phyloP scores from a whole-genome alignment of 2,888 invertebrate genomes.

The Allygus modestus region DNA sequence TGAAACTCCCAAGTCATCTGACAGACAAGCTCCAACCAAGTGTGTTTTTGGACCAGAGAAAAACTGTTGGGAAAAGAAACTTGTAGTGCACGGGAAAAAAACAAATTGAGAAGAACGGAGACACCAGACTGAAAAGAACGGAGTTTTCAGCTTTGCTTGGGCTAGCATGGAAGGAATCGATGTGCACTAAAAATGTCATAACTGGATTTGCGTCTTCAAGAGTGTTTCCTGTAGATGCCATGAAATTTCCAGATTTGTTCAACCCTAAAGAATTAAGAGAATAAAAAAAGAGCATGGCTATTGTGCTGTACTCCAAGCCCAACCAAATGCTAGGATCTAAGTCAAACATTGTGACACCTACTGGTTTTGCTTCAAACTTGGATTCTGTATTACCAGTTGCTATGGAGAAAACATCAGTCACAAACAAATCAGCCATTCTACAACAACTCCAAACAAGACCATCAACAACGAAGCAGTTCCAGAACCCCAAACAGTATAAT shows the following conservation, averaged over 20 bases:
- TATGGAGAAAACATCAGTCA: background rate
- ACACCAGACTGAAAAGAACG: conserved; percentile 9
- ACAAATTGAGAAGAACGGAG: background rate
- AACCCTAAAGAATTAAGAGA: conserved; percentile 14
- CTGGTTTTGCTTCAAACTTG: background rate
- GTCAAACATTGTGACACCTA: background rate
- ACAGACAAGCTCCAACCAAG: background rate
- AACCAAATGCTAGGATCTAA: background rate
- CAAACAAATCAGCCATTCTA: background rate
- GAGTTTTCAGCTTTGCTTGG: conserved; percentile 36
- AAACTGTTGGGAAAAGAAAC: background rate
- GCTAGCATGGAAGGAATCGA: background rate
- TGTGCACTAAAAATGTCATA: conserved; percentile 18
- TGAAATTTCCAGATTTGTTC: conserved; percentile 32
- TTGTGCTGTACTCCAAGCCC: background rate
- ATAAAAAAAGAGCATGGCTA: conserved; percentile 21
- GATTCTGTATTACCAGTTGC: background rate
- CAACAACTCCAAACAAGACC: background rate
- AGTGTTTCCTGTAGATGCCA: conserved; percentile 25
- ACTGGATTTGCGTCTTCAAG: conserved; percentile 2
- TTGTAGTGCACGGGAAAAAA: background rate
- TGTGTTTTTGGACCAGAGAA: conserved; percentile 4
- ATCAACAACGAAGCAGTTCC: background rate
- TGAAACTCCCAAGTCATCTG: background rate
- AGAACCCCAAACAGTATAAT: background rate